Conservation (phyloP, 2,797 vertebrate genomes). For the Aulostomus chinensis region DNA sequence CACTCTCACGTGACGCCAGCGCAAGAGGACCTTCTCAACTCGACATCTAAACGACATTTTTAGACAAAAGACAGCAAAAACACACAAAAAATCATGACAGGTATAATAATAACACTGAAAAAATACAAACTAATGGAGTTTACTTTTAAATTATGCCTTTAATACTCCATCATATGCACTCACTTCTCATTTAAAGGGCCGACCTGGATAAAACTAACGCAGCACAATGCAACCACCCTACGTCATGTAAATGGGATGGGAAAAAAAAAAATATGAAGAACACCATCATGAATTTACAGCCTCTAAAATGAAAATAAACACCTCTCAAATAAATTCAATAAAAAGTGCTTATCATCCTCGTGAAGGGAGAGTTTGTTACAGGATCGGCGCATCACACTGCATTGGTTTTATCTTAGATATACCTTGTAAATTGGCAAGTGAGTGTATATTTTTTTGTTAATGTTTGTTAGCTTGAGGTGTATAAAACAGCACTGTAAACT, state of each 20-base stretch:
- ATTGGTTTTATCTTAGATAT: background rate
- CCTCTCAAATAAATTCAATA: background rate
- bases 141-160: slow-evolving; percentile 82
- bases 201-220: background rate
- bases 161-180: slow-evolving; percentile 71
- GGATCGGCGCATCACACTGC: background rate
- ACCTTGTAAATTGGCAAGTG: background rate
- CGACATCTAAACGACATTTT: slow-evolving; percentile 58
- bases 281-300: background rate
- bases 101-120: slow-evolving; percentile 69
- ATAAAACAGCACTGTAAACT: slow-evolving; percentile 78
- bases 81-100: slow-evolving; percentile 58
- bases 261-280: too few species aligned
- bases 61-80: slow-evolving; percentile 53
- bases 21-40: slow-evolving; percentile 68
- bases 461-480: slow-evolving; percentile 68
- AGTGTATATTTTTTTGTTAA: slow-evolving; percentile 45
- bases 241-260: background rate
- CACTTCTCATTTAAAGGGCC: slow-evolving; percentile 1
- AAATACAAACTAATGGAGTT: slow-evolving; percentile 69
- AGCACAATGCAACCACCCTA: too few species aligned
- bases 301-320: background rate
- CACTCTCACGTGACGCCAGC: slow-evolving; percentile 73
- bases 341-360: background rate
- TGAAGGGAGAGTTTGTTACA: background rate